Conservation (phyloP, 2,113 vertebrate genomes). For the Crypturellus undulatus region DNA sequence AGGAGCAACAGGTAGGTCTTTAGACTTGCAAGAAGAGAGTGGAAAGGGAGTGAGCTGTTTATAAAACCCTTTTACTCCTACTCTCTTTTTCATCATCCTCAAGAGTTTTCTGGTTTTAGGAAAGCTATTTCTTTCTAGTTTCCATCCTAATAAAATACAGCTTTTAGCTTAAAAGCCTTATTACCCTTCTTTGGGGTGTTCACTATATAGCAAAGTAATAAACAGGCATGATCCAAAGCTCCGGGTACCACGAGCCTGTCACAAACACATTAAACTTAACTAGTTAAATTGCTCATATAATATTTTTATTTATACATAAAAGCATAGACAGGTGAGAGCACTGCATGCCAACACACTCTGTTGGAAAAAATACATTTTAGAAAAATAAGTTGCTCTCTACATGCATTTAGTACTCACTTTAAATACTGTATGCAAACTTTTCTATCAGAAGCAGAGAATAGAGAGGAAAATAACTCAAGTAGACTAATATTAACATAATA, state of each 20-base stretch:
- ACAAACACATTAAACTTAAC: neutral
- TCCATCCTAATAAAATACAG: neutral
- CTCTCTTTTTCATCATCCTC: neutral
- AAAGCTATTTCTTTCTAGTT: neutral
- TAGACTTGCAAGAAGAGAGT: neutral
- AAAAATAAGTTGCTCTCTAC: neutral
- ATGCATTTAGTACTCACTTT: neutral
- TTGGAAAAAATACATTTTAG: neutral
- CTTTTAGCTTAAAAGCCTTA: neutral
- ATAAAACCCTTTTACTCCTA: neutral
- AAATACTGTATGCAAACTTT: neutral
- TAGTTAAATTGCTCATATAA: neutral
- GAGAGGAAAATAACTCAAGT: conserved; percentile 6
- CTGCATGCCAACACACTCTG: neutral
- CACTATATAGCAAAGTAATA: neutral
- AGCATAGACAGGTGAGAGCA: neutral
- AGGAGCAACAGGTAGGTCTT: neutral
- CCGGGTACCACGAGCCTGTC: neutral
- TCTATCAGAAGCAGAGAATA: neutral
- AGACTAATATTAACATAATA: neutral
- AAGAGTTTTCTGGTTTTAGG: neutral
- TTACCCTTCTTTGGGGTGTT: neutral
- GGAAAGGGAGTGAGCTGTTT: neutral
- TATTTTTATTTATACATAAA: neutral
- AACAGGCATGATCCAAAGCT: neutral